Evolutionary conservation across 2,888 invertebrate species (phyloP), one percentile per base, ranked within the genome.

Genomic region (Schizotus pectinicornis): DNA sequence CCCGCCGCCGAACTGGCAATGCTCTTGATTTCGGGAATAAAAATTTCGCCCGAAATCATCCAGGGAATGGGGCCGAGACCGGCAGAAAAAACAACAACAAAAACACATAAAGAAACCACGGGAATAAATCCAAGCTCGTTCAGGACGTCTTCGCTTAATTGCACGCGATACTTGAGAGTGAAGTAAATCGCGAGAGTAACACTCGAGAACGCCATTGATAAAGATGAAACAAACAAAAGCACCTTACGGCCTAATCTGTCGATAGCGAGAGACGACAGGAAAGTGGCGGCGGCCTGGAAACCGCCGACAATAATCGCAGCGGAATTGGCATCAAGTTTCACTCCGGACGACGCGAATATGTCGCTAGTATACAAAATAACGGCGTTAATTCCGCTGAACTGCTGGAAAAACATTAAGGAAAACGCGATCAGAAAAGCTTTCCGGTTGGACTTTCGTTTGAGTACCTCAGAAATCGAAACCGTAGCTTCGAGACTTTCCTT

Each of bases 51-150:
- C 77, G 89, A 82, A 83, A 91, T 90, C 83, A 93, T 85, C 91
- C 91, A 92, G 0, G 94, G 94, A 41, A 94, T 90, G 0, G 94
- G 94, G 0, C 95, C 95, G 69, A 88, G 90, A 43, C 94, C 94
- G 43, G 93, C 73, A 0, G 92, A 91, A 80, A 94, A 95, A 38
- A 91, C 86, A 12, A 91, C 78, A 12, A 94, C 88, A 77, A 92
- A 95, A 1, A 91, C 62, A 39, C 91, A 90, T 12, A 94, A 78
- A 22, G 89, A 86, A 1, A 86, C 69, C 3, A 95, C 79, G 0
- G 94, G 94, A 54, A 95, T 74, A 88, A 92, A 93, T 0, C 85
- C 84, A 6, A 92, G 81, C 9, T 80, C 72, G 0, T 75, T 71
- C 0, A 89, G 81, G 14, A 85, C 79, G 0, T 75, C 69, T 0